phyloP scores from a whole-genome alignment of 2,113 vertebrate species.

The Apaloderma vittatum region DNA sequence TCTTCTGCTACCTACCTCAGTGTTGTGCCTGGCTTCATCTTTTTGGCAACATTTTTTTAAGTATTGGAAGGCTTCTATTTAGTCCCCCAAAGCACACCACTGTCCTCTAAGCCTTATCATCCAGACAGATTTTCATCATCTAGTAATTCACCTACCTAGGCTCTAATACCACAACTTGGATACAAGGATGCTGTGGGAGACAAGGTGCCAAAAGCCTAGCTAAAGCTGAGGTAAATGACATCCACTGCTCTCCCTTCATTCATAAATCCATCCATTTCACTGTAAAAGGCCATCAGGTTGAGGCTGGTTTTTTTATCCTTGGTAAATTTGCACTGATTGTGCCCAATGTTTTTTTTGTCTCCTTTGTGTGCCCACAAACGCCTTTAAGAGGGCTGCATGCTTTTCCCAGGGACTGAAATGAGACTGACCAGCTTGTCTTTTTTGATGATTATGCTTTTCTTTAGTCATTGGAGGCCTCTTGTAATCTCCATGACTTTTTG shows the following conservation, averaged over 20 bases:
- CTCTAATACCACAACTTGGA: neutral
- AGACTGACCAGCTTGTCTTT: neutral
- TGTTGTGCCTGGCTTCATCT: neutral
- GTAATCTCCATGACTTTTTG: neutral
- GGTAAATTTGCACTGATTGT: neutral
- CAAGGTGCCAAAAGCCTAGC: neutral
- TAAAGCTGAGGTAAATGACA: neutral
- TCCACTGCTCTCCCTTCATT: neutral
- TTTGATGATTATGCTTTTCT: neutral
- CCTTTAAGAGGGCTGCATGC: neutral
- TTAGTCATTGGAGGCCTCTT: neutral
- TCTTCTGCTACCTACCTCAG: neutral
- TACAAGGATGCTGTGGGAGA: neutral
- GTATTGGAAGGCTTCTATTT: neutral
- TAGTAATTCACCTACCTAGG: neutral
- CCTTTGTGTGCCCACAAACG: neutral
- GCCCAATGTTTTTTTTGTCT: neutral
- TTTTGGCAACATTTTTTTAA: neutral
- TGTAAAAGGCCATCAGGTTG: neutral
- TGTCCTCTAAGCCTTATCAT: neutral
- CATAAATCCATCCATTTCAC: neutral
- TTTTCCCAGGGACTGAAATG: neutral
- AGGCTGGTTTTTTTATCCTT: neutral
- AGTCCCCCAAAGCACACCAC: neutral
- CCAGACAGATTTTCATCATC: neutral